Percentiles rank a stretch among this genome's conserved stretches.
These are phyloP conservation scores for Uria lomvia DNA, from an alignment of 2,113 vertebrate genomes.

Conservation along the genomic window DNA sequence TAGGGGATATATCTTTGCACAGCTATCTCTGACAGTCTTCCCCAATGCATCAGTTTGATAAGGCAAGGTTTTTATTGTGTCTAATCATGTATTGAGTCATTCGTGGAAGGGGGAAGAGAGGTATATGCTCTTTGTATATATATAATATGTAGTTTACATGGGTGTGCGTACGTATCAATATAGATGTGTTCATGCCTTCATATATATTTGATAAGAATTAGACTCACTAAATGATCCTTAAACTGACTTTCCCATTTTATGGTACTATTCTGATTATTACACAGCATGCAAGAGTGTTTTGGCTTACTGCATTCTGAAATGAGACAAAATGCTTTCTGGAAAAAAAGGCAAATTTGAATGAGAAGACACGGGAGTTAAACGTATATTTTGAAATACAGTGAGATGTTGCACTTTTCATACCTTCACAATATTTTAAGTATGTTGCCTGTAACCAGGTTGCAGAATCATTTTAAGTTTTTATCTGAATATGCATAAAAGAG, in stretches of 20 bases:
- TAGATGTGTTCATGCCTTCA: not conserved
- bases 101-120: not conserved
- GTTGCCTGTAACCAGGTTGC: not conserved
- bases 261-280: slow-evolving; percentile 32
- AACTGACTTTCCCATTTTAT: slow-evolving; percentile 42
- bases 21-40: slow-evolving; percentile 66
- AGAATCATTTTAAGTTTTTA: not conserved
- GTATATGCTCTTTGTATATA: not conserved
- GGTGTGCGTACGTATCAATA: not conserved
- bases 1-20: slow-evolving; percentile 62
- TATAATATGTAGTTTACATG: not conserved
- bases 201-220: slow-evolving; percentile 33
- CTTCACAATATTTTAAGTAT: not conserved
- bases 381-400: not conserved
- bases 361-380: not conserved
- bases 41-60: slow-evolving; percentile 63
- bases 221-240: slow-evolving; percentile 26
- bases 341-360: slow-evolving; percentile 56
- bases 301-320: slow-evolving; percentile 47
- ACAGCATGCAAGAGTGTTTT: slow-evolving; percentile 10
- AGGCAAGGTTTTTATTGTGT: slow-evolving; percentile 65
- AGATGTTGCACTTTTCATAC: not conserved
- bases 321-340: slow-evolving; percentile 22
- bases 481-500: not conserved
- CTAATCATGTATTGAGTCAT: slow-evolving; percentile 55